Evolutionary conservation across 2,113 vertebrate genomes (phyloP), one percentile per base, ranked within the genome.

Genomic region (Cebidichthys violaceus): DNA sequence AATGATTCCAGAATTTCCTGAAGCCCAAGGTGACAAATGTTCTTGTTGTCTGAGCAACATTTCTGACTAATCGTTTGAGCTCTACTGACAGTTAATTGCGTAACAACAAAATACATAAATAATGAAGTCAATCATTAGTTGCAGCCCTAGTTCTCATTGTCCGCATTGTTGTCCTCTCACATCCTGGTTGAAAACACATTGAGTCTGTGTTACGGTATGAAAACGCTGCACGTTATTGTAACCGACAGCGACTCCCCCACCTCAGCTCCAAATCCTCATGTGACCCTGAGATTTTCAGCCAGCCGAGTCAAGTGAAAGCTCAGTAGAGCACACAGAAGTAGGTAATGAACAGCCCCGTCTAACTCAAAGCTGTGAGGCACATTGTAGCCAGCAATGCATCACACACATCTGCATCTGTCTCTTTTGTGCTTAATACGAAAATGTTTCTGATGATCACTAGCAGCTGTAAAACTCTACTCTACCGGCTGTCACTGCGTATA

Each of bases 231-330:
- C 0, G 14, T 31, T 35, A 22, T 78, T 57, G 20, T 35, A 43
- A 72, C 60, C 10, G 52, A 60, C 33, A 67, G 50, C 73, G 20
- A 33, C 73, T 54, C 10, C 15, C 24, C 17, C 29, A 83, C 77
- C 55, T 82, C 57, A 17, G 29, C 72, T 71, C 55, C 31, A 76
- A 67, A 77, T 77, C 71, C 65, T 86, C 70, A 75, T 74, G 71
- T 88, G 85, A 91, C 54, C 75, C 66, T 55, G n/a, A 69, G 64
- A 55, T 86, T 71, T 86, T 84, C 65, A 84, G 55, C 61, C 64
- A 77, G 77, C 82, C 33, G 2, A 68, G 81, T 83, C 52, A 41
- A 85, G 79, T 64, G 78, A 79, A 84, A 86, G 77, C 50, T 79
- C 61, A 84, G 73, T 33, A 33, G 50, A 84, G 79, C 55, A 20